Percentiles rank a stretch among this genome's conserved stretches.
Conservation (phyloP, 2,797 vertebrate species). For the Pseudomugil tenellus region DNA sequence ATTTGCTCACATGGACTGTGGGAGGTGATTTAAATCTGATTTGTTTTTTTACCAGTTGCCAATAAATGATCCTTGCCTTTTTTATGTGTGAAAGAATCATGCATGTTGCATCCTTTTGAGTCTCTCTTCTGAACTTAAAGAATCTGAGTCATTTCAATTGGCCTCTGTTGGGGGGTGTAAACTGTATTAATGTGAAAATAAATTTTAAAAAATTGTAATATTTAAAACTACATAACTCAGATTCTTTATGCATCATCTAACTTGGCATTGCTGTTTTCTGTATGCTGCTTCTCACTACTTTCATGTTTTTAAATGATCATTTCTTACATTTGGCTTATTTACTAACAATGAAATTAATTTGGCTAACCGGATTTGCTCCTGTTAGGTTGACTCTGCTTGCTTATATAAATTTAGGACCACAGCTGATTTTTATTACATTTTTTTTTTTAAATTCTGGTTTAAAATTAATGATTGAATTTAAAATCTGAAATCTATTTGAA, state of each 20-base stretch:
- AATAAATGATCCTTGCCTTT: slow-evolving; percentile 26
- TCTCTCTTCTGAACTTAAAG: slow-evolving; percentile 19
- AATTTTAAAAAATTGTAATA: no score
- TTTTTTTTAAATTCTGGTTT: no score
- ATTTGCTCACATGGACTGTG: not conserved
- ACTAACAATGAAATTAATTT: slow-evolving; percentile 1
- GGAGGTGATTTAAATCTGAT: slow-evolving; percentile 12
- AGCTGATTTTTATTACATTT: not conserved
- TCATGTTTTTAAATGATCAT: not conserved
- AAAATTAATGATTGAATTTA: not conserved
- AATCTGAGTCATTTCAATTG: slow-evolving; percentile 52
- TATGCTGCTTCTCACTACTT: not conserved
- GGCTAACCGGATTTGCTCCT: slow-evolving; percentile 49
- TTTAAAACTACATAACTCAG: slow-evolving; percentile 24
- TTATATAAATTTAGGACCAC: not conserved
- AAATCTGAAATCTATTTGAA: not conserved
- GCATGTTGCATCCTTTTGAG: slow-evolving; percentile 41
- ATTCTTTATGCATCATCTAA: slow-evolving; percentile 9
- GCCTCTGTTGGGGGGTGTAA: not conserved
- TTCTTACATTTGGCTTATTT: not conserved
- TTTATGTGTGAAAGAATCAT: slow-evolving; percentile 27
- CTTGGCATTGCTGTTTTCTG: not conserved
- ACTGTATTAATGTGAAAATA: not conserved
- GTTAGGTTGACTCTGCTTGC: slow-evolving; percentile 27
- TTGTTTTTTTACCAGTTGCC: slow-evolving; percentile 21